Evolutionary conservation across 2,888 invertebrate species (phyloP).

Genomic region (Sympetrum striolatum): DNA sequence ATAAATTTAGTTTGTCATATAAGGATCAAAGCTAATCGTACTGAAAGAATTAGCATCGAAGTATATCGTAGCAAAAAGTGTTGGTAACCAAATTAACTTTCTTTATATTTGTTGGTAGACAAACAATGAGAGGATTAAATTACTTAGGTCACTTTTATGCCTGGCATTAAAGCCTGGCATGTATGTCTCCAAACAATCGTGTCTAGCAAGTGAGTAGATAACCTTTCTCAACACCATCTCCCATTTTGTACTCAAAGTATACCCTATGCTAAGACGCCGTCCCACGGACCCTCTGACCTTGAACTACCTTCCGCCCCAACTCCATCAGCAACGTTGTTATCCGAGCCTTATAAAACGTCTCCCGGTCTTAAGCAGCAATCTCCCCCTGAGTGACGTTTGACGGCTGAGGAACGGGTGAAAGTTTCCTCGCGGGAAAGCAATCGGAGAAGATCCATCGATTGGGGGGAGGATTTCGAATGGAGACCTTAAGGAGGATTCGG

Average conservation of each 20-base stretch:
- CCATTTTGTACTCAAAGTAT: neutral
- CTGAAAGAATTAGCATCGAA: too few species aligned
- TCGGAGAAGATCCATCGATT: neutral
- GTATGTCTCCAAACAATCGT: too few species aligned
- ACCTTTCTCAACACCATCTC: neutral
- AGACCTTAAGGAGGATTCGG: neutral
- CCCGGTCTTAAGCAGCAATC: neutral
- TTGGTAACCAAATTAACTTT: too few species aligned
- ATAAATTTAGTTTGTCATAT: too few species aligned
- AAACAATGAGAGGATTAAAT: too few species aligned
- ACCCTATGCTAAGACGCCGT: neutral
- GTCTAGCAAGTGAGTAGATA: too few species aligned
- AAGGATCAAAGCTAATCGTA: too few species aligned
- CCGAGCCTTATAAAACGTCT: neutral
- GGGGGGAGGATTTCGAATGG: neutral
- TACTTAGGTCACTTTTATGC: too few species aligned
- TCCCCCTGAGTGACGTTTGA: neutral
- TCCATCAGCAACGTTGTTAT: neutral
- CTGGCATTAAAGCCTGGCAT: too few species aligned
- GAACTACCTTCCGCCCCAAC: neutral
- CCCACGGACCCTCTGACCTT: neutral
- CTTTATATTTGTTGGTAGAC: too few species aligned
- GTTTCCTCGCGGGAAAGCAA: neutral
- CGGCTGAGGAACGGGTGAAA: neutral
- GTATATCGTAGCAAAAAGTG: too few species aligned